Conservation (phyloP, 2,888 invertebrate species). For the Sceliomorpha sp. region DNA sequence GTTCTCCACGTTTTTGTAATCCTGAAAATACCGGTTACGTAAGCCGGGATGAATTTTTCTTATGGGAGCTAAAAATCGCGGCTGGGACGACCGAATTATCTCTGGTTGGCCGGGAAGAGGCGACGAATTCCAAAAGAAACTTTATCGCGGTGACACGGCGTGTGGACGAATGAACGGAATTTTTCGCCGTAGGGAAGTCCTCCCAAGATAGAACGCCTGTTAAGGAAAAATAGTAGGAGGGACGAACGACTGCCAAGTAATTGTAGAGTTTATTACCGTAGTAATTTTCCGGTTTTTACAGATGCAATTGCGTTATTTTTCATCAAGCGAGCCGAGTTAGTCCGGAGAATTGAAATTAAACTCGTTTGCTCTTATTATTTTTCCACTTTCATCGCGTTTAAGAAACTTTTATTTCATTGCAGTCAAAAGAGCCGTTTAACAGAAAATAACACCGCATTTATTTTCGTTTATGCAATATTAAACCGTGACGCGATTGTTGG, state of each 20-base stretch:
- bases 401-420: conserved; percentile 23
- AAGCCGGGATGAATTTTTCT: conserved; percentile 20
- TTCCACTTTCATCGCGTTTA: conserved; percentile 28
- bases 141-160: conserved; percentile 38
- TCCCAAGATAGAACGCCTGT: conserved; percentile 34
- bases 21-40: neutral
- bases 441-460: conserved; percentile 11
- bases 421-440: conserved; percentile 13
- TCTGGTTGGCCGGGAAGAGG: conserved; percentile 7
- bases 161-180: conserved; percentile 27
- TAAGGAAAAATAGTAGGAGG: conserved; percentile 40
- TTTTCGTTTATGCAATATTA: too few species aligned
- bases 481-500: too few species aligned
- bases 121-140: conserved; percentile 43
- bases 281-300: conserved; percentile 54
- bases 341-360: conserved; percentile 55
- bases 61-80: conserved; percentile 31
- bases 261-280: conserved; percentile 53
- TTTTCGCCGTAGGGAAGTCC: conserved; percentile 26
- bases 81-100: conserved; percentile 20
- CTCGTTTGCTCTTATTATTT: conserved; percentile 37
- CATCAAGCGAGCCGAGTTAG: conserved; percentile 31
- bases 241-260: conserved; percentile 50
- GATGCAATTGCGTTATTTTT: conserved; percentile 55
- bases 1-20: conserved; percentile 7